Evolutionary conservation across 23 tunicate species (phyloP), one percentile per base, ranked within the genome.

Genomic region (Corella eumyota): DNA sequence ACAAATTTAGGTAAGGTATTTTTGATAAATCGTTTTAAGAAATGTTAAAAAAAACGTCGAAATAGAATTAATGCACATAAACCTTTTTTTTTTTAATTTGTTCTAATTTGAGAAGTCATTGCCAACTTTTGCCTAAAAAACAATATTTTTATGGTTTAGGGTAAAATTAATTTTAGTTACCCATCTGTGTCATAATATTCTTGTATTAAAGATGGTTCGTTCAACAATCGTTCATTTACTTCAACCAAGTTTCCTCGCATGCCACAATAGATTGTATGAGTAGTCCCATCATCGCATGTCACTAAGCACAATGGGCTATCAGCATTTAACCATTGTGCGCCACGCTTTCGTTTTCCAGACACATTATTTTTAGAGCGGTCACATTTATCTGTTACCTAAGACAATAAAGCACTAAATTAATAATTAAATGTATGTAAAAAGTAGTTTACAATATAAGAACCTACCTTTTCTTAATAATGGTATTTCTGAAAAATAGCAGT

Each of bases 311-410:
- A 28, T 15, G 85, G 80, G 19, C 80, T 72, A 36, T 40, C 47
- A 11, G 71, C 71, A 45, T 86, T 77, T 38, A 86, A 53, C 95
- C 95, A 86, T 25, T 86, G 95, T 28, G 95, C 95, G 3, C 95
- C 95, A 17, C 95, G 68, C 65, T 86, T 86, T 20, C 95, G 78
- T 56, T 86, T 86, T 11, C 95, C 95, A 20, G 85, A 78, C 0
- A 86, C 95, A 2, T 36, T 48, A 66, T 78, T 86, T 15, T 52
- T 36, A 0, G 75, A 65, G 4, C 84, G 66, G 45, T 86, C 79
- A 21, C 75, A 55, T 48, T 80, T 81, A n/a, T 70, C 79, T 37
- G 87, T 65, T 4, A 86, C 90, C 86, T 78, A 15, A 30, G 30
- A 36, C 6, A 48, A 60, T 19, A 21, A n/a, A n/a, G n/a, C n/a